Evolutionary conservation across 2,888 invertebrate species (phyloP), one percentile per base, ranked within the genome.

Genomic region (Didymodactylos carnosus): DNA sequence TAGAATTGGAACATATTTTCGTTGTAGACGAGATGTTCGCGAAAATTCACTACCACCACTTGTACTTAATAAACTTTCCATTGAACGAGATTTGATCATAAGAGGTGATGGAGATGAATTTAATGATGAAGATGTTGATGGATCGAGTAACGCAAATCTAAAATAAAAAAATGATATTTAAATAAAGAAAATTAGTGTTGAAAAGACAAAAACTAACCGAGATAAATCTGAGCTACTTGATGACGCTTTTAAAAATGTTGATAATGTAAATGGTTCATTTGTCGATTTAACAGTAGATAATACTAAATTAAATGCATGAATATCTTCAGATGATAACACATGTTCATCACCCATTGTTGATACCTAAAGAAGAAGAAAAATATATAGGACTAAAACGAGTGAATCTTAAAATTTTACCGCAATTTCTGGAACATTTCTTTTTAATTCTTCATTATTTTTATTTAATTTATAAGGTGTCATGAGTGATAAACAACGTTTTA

Each of bases 1-100:
- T 25, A 80, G 73, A 16, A 39, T 41, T n/a, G 71, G 70, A 29
- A 51, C 70, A 35, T 41, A 73, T 49, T 71, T 70, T 25, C 3
- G 5, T 25, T 11, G 6, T 6, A 25, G 23, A 49, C 25, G 16
- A 16, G 51, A 19, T n/a, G n/a, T n/a, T n/a, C n/a, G n/a, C n/a
- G n/a, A n/a, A n/a, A n/a, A n/a, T n/a, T n/a, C n/a, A n/a, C 69
- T 69, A 43, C 40, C 40, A 29, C 39, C 29, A 2, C 46, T 43
- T 39, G 46, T 19, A 71, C 71, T 71, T n/a, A 43, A 25, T 39
- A 74, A 27, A 46, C 71, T 74, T 71, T 74, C 74, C 53, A 74
- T 74, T 14, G 74, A 74, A 46, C 71, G 74, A 35, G 74, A 74
- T 71, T 74, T 71, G 46, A 35, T 25, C n/a, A 74, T 53, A 16